A percentile compares a stretch with the other conserved stretches of the same genome.
Conservation (phyloP, 2,797 vertebrate genomes). For the Serranus cabrilla region DNA sequence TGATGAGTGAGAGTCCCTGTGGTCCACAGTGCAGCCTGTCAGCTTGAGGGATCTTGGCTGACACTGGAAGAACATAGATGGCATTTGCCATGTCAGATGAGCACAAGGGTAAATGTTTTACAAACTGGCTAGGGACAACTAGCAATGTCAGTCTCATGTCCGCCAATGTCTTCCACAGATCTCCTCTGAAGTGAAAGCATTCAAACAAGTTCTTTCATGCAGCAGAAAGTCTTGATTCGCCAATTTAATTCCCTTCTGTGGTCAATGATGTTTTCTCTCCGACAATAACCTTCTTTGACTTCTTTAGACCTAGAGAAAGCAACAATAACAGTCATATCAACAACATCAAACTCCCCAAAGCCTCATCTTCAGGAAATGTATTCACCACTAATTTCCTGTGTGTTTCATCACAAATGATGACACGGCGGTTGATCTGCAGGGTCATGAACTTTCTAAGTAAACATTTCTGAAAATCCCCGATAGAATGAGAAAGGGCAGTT, state of each 20-base stretch:
- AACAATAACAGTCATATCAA: background rate
- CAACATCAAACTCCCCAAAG: conserved; percentile 1
- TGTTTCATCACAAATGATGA: conserved; percentile 47
- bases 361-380: conserved; percentile 40
- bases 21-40: conserved; percentile 73
- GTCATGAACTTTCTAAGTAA: conserved; percentile 81
- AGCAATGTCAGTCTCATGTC: conserved; percentile 59
- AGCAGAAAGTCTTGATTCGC: too few relatives aligned
- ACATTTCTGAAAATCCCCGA: conserved; percentile 78
- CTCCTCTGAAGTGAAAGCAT: background rate
- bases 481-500: conserved; percentile 77
- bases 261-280: conserved; percentile 10
- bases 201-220: background rate
- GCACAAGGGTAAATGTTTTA: conserved; percentile 80
- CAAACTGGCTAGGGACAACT: conserved; percentile 72
- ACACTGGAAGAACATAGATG: conserved; percentile 78
- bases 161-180: conserved; percentile 21
- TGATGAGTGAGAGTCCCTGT: conserved; percentile 68
- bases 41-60: conserved; percentile 74
- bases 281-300: background rate
- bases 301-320: background rate
- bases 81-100: conserved; percentile 77
- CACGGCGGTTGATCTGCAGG: conserved; percentile 66
- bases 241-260: background rate
- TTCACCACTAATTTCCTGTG: conserved; percentile 59